Evolutionary conservation across 92 coral and sea anemone species (phyloP), one percentile per base, ranked within the genome.

Genomic region (Palythoa heliodiscus): DNA sequence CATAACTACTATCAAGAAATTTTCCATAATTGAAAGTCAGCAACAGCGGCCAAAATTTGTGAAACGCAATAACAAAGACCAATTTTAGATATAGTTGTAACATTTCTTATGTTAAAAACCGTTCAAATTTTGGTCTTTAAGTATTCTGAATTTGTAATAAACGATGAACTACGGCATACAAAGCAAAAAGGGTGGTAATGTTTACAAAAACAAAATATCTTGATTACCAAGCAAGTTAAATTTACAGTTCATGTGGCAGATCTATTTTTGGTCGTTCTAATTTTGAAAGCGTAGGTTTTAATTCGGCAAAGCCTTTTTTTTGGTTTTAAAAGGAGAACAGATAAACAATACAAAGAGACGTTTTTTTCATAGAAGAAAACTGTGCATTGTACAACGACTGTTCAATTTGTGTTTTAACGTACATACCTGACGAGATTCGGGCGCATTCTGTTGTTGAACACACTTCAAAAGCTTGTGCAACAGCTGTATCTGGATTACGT

Each of bases 351-450:
- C 25, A 22, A 25, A 37, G 15, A 7, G 9, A 25, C 14, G 1
- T 25, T 69, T 24, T 25, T 24, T 69, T 3, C 1, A 79, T 39
- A 3, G 11, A 47, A 80, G 35, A 11, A 22, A 61, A 47, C 47
- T 80, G 35, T 69, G 74, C 14, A 29, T 14, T 24, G 8, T 39
- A 13, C 3, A 43, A 9, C 40, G 53, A 64, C 52, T 11, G 39
- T 8, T 1, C 73, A 2, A 15, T 10, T 6, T 11, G 19, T 35
- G 7, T 37, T 63, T 13, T 37, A 43, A 13, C 11, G 12, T 37
- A 80, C 84, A 64, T 80, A 80, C 84, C 84, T 67, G 74, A 80
- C 17, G 84, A 80, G 13, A 74, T 22, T n/a, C 19, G 84, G 7
- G 15, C 40, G 53, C 84, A 80, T 24, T 80, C 84, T 19, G 29